Conservation (phyloP, 2,797 vertebrate species). For the Epinephelus awoara region DNA sequence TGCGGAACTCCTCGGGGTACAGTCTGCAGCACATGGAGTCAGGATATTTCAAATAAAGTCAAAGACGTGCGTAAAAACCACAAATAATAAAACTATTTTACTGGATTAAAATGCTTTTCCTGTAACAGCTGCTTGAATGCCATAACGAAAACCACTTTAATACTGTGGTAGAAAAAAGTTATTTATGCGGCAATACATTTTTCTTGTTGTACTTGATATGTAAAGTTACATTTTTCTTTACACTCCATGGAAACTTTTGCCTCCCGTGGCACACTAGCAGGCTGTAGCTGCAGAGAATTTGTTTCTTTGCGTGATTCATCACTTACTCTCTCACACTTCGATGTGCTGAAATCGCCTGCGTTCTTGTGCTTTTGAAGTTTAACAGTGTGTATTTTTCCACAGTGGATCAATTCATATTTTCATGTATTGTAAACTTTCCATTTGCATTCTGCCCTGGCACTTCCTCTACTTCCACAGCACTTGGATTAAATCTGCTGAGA, state of each 20-base stretch:
- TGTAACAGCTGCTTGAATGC: not conserved
- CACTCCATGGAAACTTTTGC: not conserved
- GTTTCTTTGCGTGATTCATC: not conserved
- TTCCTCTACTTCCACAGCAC: not conserved
- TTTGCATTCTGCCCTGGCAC: not conserved
- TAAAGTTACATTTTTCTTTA: not conserved
- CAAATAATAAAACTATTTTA: not conserved
- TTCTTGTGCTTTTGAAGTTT: not conserved
- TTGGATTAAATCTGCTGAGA: too few species aligned
- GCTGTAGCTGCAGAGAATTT: not conserved
- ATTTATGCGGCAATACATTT: not conserved
- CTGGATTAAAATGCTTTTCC: not conserved
- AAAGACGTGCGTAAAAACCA: not conserved
- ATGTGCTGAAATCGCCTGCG: not conserved
- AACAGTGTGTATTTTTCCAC: not conserved
- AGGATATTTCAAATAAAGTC: not conserved
- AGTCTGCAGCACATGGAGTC: not conserved
- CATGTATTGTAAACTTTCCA: not conserved
- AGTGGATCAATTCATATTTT: not conserved
- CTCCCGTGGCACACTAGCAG: not conserved
- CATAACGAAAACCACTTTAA: not conserved
- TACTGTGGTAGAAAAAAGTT: not conserved
- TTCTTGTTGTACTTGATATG: not conserved
- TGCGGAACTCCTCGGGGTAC: slow-evolving; percentile 5
- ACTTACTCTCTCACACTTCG: not conserved